Percentiles rank a stretch among this genome's conserved stretches.
Evolutionary conservation across 2,113 vertebrate species (phyloP).

Genomic region (Menura novaehollandiae): DNA sequence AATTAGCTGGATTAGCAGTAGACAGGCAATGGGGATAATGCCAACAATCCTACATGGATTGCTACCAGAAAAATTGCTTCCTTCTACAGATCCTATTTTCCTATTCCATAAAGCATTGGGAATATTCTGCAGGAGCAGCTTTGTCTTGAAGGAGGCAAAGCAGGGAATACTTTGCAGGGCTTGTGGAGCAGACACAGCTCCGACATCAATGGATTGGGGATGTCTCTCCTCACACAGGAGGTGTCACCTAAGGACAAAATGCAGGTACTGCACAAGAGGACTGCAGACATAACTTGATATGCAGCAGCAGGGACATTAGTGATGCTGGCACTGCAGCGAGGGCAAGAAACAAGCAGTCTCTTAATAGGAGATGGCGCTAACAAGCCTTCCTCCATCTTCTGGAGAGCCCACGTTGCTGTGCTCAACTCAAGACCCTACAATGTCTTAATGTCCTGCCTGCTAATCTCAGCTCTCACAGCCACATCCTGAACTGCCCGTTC

Average conservation of each 20-base stretch:
- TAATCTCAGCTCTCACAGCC: background rate
- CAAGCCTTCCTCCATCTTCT: background rate
- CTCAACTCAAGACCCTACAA: background rate
- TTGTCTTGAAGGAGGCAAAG: background rate
- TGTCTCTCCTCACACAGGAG: background rate
- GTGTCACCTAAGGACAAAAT: background rate
- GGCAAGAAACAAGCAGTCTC: background rate
- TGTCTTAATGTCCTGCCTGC: accelerated
- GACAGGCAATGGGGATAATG: background rate
- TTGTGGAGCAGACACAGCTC: background rate
- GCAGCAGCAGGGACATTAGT: background rate
- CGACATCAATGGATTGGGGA: background rate
- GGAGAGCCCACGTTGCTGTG: background rate
- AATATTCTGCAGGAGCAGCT: background rate
- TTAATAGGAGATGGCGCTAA: background rate
- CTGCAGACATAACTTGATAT: background rate
- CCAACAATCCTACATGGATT: background rate
- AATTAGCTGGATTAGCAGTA: background rate
- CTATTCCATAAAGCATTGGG: background rate
- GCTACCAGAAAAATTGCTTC: background rate
- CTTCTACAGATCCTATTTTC: background rate
- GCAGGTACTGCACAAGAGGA: background rate
- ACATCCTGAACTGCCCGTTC: background rate
- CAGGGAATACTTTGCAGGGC: background rate
- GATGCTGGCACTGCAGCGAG: background rate